Conservation (phyloP, 2,888 invertebrate genomes). For the Harpagoxenus sublaevis region DNA sequence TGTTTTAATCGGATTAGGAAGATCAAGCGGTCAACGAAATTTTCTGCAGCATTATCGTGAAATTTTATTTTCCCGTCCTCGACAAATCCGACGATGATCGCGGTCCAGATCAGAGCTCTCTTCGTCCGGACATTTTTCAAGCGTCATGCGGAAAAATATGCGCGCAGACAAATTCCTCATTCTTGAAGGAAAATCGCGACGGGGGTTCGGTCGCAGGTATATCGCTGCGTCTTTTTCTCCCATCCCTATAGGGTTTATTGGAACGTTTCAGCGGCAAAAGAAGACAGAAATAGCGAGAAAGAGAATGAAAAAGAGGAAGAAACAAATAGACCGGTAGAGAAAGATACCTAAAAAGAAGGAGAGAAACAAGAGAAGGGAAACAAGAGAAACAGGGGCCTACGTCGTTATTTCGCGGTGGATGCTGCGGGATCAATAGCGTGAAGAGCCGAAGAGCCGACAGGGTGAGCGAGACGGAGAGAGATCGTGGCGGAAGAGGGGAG, state of each 20-base stretch:
- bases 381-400: constrained; percentile 80
- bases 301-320: constrained; percentile 9
- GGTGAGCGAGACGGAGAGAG: constrained; percentile 70
- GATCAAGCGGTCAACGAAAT: neutral
- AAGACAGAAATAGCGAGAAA: constrained; percentile 23
- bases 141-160: constrained; percentile 14
- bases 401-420: constrained; percentile 86
- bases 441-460: constrained; percentile 82
- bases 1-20: neutral
- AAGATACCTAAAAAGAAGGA: constrained; percentile 18
- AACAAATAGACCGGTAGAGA: constrained; percentile 28
- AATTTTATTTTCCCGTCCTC: neutral
- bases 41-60: neutral
- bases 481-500: constrained; percentile 62
- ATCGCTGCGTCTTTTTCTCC: constrained; percentile 43
- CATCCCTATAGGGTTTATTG: constrained; percentile 46
- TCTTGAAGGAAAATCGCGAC: constrained; percentile 32
- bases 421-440: constrained; percentile 86
- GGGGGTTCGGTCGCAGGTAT: constrained; percentile 50
- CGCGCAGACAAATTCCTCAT: constrained; percentile 48
- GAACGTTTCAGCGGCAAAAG: constrained; percentile 47
- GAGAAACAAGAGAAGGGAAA: constrained; percentile 51
- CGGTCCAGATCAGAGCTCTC: neutral
- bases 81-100: neutral
- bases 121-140: constrained; percentile 16